Evolutionary conservation across 2,113 vertebrate species (phyloP).

Genomic region (Coryphaenoides rupestris): DNA sequence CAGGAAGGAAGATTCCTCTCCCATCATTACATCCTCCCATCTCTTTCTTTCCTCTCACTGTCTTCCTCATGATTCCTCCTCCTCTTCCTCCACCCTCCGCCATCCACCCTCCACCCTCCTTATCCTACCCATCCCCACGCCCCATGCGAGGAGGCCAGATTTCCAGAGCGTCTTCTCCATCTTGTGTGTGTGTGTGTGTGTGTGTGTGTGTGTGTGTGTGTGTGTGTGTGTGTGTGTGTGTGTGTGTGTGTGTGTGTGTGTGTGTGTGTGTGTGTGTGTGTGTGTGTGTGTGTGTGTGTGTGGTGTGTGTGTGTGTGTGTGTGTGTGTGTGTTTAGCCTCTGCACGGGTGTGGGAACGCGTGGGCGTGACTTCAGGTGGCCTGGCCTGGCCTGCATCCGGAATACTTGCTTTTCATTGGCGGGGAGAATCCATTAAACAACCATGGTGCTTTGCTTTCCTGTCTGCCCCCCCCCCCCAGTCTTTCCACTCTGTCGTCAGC

Average conservation of each 20-base stretch:
- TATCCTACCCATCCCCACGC: constrained; percentile 26
- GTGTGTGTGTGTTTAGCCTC: not conserved
- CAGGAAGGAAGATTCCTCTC: constrained; percentile 16
- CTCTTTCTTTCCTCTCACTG: constrained; percentile 39
- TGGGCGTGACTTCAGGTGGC: constrained; percentile 63
- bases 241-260: no score
- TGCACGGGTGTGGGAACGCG: constrained; percentile 57
- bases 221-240: no score
- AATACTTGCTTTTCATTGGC: constrained; percentile 69
- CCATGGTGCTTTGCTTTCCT: constrained; percentile 65
- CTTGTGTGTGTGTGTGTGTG: constrained; percentile 37
- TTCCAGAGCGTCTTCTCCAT: constrained; percentile 33
- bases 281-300: no score
- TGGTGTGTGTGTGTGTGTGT: no score
- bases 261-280: no score
- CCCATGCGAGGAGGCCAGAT: constrained; percentile 50
- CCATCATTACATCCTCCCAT: constrained; percentile 32
- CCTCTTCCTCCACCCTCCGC: constrained; percentile 16
- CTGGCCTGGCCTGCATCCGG: constrained; percentile 41
- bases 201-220: no score
- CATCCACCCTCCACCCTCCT: no score
- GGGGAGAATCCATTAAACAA: constrained; percentile 72
- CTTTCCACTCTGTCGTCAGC: constrained; percentile 69
- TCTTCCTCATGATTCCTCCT: constrained; percentile 24
- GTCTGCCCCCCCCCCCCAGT: constrained; percentile 44